Evolutionary conservation across 2,797 vertebrate species (phyloP), one percentile per base, ranked within the genome.

Genomic region (Schizopygopsis malacanthus): DNA sequence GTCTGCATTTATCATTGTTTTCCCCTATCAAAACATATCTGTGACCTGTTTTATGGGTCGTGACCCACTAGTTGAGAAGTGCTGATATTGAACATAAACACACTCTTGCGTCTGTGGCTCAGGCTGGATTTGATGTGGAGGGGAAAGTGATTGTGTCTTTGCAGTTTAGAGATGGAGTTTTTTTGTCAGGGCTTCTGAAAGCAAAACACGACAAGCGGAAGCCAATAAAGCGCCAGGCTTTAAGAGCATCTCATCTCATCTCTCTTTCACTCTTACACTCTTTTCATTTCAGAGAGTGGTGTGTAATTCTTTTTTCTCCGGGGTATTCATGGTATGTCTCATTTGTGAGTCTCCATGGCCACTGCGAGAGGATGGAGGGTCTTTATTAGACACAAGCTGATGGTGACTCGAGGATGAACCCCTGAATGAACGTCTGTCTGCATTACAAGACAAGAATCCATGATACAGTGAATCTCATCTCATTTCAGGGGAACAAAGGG

Each of bases 191-290:
- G 67, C 45, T 81, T n/a, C 45, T 81, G 79, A 81, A 81, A 81
- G 77, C 67, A 82, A 59, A 67, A 72, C 47, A 59, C 5, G 16
- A 69, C 33, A 82, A 82, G 37, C 12, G 13, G 67, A 33, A 13
- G 12, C 50, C 59, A 54, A 82, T 82, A 72, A 82, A 59, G 22
- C 3, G 15, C 8, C 6, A 41, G 39, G 50, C 33, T 82, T 82
- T 82, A 72, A 82, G 63, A 82, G 80, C 80, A 59, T 82, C 80
- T 82, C 80, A 67, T 81, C 63, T 69, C 79, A 70, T 81, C 79
- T 81, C 79, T 50, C 65, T 50, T 59, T 72, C 67, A 43, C 65
- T 59, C 67, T 28, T 41, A 54, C 67, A 56, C 65, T 50, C 79
- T 52, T 69, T 81, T 81, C 65, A 70, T 56, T 70, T 39, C 28